Base-by-base conservation (phyloP, 2,888 invertebrate species). In the Trissolcus brochymenae region DNA sequence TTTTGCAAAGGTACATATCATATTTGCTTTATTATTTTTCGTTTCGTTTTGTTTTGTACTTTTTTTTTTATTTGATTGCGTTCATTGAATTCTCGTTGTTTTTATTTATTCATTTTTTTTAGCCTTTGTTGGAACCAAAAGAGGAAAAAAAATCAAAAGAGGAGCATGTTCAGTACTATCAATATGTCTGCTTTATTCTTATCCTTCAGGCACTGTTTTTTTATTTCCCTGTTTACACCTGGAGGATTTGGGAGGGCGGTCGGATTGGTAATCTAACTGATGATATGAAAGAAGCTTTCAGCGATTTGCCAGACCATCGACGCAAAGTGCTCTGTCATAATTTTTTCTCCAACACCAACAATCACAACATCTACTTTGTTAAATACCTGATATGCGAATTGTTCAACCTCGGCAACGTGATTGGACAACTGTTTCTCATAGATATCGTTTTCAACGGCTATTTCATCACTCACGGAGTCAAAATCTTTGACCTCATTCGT, bases 121-220 rank as follows among this genome's bases (percentile, higher is more conserved):
- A 43, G n/a, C 55, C 49, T 19, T 4, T 6, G 11, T 95, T 97
- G 1, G 94, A 93, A 0, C 91, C 94, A 62, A 94, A 95, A 89
- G 93, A 94, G 75, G 94, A 94, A 14, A 50, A 19, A 0, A 14
- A 19, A 85, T 95, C 96, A 84, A 94, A 95, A 87, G 92, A 95
- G 50, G 95, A 95, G 88, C 96, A 97, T 90, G 97, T 97, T 90
- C 96, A 96, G 88, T 97, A 97, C 90, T 97, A 97, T 90, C 97
- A 97, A 92, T 97, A 97, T 97, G 97, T 97, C 84, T 96, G 96
- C 90, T 96, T 97, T 4, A 11, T 13, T 7, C 61, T 75, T 0
- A 40, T 75, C 53, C 43, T 75, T 14, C 75, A 75, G 49, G 75
- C 75, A 7, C 3, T 59, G 29, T 57, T 75, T 14, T 75, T 75